phyloP scores from a whole-genome alignment of 1,140 invertebrate species.

The Panonychus citri region DNA sequence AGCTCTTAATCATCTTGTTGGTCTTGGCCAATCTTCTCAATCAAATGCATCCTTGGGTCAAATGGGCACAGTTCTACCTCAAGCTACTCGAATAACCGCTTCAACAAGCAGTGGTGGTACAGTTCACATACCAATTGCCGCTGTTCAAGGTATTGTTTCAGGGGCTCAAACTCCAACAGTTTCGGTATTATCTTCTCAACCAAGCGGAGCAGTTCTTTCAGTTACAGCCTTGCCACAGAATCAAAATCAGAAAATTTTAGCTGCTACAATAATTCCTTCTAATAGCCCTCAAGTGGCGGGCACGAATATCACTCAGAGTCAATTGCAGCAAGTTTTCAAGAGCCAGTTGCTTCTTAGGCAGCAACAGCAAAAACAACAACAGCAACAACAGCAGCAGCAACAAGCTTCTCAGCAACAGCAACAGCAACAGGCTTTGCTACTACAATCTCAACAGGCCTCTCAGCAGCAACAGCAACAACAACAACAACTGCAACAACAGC shows the following conservation, averaged over 20 bases:
- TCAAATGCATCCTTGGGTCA: neutral
- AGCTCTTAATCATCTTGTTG: conserved; percentile 17
- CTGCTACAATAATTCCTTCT: neutral
- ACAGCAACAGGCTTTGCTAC: conserved; percentile 1
- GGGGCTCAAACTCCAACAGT: conserved; percentile 14
- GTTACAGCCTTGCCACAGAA: conserved; percentile 8
- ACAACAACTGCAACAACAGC: neutral
- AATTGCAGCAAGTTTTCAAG: neutral
- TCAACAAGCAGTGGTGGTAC: conserved; percentile 9
- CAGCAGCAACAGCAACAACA: neutral
- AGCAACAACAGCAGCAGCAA: too few relatives aligned
- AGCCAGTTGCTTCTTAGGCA: neutral
- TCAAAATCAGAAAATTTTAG: conserved; percentile 4
- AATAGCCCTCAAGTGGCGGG: neutral
- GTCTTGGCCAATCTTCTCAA: neutral
- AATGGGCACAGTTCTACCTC: neutral
- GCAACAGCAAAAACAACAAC: neutral
- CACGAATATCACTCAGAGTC: neutral
- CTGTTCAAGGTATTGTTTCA: conserved; percentile 21
- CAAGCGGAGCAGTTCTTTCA: conserved; percentile 15
- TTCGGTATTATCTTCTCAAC: conserved; percentile 12
- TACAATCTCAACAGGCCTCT: too few relatives aligned
- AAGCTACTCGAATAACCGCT: conserved; percentile 6
- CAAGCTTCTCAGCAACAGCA: neutral
- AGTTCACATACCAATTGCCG: conserved; percentile 13